Evolutionary conservation across 2,888 invertebrate genomes (phyloP).

Genomic region (Calameuta pallipes): DNA sequence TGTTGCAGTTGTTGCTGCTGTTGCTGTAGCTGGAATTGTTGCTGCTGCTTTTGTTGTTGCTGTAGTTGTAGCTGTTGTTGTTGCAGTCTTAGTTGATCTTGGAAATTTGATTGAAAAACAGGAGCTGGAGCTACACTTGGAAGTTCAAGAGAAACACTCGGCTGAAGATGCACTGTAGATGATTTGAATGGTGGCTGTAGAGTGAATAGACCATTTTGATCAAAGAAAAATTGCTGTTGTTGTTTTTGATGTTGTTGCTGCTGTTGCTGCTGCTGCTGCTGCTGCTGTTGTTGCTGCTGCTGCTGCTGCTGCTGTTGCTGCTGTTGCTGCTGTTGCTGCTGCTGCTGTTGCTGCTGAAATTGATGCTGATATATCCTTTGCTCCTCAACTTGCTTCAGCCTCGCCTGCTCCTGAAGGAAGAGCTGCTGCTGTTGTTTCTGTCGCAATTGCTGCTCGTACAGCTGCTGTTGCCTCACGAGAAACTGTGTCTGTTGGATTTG

Average conservation of each 20-base stretch:
- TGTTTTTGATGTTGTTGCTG: conserved; percentile 28
- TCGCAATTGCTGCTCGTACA: conserved; percentile 69
- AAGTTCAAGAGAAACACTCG: conserved; percentile 55
- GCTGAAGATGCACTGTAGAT: conserved; percentile 50
- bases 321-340: conserved; percentile 39
- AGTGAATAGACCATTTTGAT: conserved; percentile 41
- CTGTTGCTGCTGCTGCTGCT: conserved; percentile 37
- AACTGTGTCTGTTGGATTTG: conserved; percentile 79
- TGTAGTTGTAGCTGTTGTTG: conserved; percentile 35
- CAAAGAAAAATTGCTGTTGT: conserved; percentile 42
- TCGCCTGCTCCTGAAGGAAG: conserved; percentile 51
- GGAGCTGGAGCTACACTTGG: conserved; percentile 47
- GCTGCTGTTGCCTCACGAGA: conserved; percentile 73
- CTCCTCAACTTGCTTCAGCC: conserved; percentile 60
- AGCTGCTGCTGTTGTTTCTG: conserved; percentile 59
- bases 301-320: conserved; percentile 37
- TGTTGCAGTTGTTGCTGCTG: conserved; percentile 47
- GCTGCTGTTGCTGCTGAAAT: conserved; percentile 52
- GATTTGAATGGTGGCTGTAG: conserved; percentile 45
- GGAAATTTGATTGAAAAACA: conserved; percentile 46
- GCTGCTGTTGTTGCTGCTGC: conserved; percentile 34
- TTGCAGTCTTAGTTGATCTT: conserved; percentile 42
- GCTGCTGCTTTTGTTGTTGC: conserved; percentile 48
- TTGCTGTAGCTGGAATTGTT: conserved; percentile 37
- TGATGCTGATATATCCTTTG: conserved; percentile 62